A percentile compares a stretch with the other conserved stretches of the same genome.
phyloP scores from a whole-genome alignment of 2,888 invertebrate species.

The Perdita meconis region DNA sequence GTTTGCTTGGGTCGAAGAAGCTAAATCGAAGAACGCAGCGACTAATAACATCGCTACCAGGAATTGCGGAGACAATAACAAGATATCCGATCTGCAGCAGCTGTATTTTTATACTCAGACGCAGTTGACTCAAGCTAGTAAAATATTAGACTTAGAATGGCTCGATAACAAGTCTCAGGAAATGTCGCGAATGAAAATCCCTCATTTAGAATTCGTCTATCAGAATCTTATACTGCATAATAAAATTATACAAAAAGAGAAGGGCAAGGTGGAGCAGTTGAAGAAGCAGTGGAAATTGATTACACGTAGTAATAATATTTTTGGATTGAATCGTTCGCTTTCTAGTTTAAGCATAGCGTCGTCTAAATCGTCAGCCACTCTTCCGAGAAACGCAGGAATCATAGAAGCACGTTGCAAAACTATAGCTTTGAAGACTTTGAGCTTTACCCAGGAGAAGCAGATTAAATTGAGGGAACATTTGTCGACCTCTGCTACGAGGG shows the following conservation, averaged over 20 bases:
- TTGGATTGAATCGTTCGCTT: slow-evolving; percentile 75
- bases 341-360: slow-evolving; percentile 74
- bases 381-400: slow-evolving; percentile 69
- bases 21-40: slow-evolving; percentile 84
- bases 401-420: slow-evolving; percentile 79
- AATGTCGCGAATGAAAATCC: slow-evolving; percentile 86
- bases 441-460: slow-evolving; percentile 77
- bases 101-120: slow-evolving; percentile 90
- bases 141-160: slow-evolving; percentile 92
- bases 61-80: slow-evolving; percentile 89
- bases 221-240: slow-evolving; percentile 91
- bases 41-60: slow-evolving; percentile 79
- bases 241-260: slow-evolving; percentile 88
- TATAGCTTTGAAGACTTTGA: slow-evolving; percentile 76
- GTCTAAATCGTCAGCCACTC: slow-evolving; percentile 45
- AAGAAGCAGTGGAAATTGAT: slow-evolving; percentile 75
- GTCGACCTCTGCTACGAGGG: slow-evolving; percentile 71
- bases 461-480: slow-evolving; percentile 75
- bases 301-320: slow-evolving; percentile 62
- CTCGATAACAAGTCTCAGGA: slow-evolving; percentile 84
- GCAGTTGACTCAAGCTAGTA: slow-evolving; percentile 90
- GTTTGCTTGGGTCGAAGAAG: slow-evolving; percentile 87
- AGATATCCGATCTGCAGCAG: slow-evolving; percentile 89
- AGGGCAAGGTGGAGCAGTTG: slow-evolving; percentile 73
- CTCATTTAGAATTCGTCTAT: slow-evolving; percentile 91